Percentiles rank a stretch among this genome's conserved stretches.
These are phyloP conservation scores for Hyposmocoma kahamanoa DNA, from an alignment of 1,140 invertebrate genomes.

Conservation along the genomic window DNA sequence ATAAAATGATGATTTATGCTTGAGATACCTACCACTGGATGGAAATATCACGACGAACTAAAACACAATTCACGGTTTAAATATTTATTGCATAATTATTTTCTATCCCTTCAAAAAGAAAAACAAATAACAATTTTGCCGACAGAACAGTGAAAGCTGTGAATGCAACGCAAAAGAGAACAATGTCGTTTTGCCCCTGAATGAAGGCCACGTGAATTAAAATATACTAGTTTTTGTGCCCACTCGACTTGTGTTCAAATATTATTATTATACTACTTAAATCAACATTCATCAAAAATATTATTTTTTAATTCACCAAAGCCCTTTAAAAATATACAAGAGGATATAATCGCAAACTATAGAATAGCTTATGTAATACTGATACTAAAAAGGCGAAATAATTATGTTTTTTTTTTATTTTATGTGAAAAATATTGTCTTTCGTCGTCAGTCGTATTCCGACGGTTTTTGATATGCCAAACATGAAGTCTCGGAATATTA, in stretches of 20 bases:
- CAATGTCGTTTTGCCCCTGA: background rate
- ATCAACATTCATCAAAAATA: background rate
- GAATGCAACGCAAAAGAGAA: slow-evolving; percentile 9
- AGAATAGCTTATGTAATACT: background rate
- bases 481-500: slow-evolving; percentile 10
- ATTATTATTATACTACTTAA: background rate
- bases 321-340: slow-evolving; percentile 2
- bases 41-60: no score
- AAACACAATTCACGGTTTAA: no score
- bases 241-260: background rate
- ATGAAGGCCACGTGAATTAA: background rate
- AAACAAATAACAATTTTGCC: slow-evolving; percentile 2
- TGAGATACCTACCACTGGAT: no score
- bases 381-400: background rate
- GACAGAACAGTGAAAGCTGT: slow-evolving; percentile 30
- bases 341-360: background rate
- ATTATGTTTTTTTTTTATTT: background rate
- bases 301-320: background rate
- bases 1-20: no score
- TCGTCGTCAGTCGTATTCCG: slow-evolving; percentile 32
- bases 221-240: slow-evolving; percentile 10
- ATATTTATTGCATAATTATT: slow-evolving; percentile 54
- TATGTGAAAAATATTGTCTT: slow-evolving; percentile 51
- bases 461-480: slow-evolving; percentile 31
- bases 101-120: slow-evolving; percentile 49